Percentiles rank a stretch among this genome's conserved stretches.
phyloP scores from a whole-genome alignment of 1,140 invertebrate species.

The Aphelenchoides avenae region DNA sequence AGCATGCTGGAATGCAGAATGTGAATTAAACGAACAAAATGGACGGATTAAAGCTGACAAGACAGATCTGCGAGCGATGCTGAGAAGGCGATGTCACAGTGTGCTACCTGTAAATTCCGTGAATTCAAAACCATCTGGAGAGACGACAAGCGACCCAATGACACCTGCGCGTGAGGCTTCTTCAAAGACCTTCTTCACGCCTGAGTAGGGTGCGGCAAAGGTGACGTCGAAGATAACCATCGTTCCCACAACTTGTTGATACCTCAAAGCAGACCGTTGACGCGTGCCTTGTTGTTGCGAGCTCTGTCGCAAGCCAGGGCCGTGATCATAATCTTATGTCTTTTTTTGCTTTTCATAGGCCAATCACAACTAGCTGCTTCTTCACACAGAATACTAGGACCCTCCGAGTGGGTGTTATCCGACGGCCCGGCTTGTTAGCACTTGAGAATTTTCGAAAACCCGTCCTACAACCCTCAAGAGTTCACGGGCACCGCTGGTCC shows the following conservation, averaged over 20 bases:
- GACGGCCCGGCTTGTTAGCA: no score
- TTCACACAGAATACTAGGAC: neutral
- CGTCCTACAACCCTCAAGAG: no score
- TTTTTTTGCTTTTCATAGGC: neutral
- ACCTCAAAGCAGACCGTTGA: no score
- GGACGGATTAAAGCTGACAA: neutral
- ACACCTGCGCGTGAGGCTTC: constrained; percentile 20
- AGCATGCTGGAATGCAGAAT: constrained; percentile 5
- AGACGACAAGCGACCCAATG: constrained; percentile 25
- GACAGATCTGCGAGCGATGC: constrained; percentile 2
- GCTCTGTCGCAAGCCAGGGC: neutral
- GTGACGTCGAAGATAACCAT: constrained; percentile 36
- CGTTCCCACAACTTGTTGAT: constrained; percentile 34
- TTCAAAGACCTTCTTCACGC: constrained; percentile 17
- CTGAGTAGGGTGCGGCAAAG: constrained; percentile 19
- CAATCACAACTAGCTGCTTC: neutral
- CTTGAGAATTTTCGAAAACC: no score
- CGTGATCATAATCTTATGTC: neutral
- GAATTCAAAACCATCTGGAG: constrained; percentile 38
- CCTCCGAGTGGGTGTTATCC: constrained; percentile 1
- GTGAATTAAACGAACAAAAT: constrained; percentile 2
- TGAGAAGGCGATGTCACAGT: no score
- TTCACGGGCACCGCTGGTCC: no score
- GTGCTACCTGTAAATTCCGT: constrained; percentile 29
- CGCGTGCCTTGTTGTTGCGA: no score